Base-by-base conservation (phyloP, 1,140 invertebrate genomes). In the Trichonephila inaurata region DNA sequence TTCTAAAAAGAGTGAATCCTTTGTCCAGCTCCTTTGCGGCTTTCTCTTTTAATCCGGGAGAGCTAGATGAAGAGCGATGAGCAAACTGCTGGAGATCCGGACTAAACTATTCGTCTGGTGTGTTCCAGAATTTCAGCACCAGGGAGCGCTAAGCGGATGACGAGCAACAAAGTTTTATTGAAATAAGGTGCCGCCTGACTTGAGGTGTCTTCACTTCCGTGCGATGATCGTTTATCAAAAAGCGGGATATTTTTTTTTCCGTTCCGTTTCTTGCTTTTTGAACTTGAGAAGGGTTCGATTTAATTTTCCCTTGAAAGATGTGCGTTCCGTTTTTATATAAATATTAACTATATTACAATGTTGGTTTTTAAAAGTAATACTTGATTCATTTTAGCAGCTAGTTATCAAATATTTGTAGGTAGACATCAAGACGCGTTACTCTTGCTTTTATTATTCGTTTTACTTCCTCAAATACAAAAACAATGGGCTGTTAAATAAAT, bases 101-200 rank as follows among this genome's bases (percentile, higher is more conserved):
- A 77, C 72, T 33, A 77, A 77, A 77, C 72, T 77, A 33, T 77
- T 77, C 72, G 72, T 33, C 18, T 77, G 24, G 72, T 77, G 28
- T 77, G 72, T 40, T 4, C 72, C 28, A 51, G 28, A 28, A 77
- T 77, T 77, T 77, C 72, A 77, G 40, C 72, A 40, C 72, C 72
- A 77, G 72, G 72, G 72, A 33, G 72, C 72, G 72, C 72, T 77
- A 77, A 77, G 28, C 24, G 72, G 72, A 33, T 77, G 72, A 33
- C 10, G 72, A 77, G 72, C 72, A 33, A 77, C 72, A 77, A 77
- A 77, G 28, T 77, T 77, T 77, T 77, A 77, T 77, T 77, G 72
- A 77, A 77, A 77, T 77, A 33, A 33, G 72, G 72, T 77, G 72
- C 28, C 33, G 72, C 18, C 18, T 77, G 72, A 77, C 28, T 77